Evolutionary conservation across 1,140 invertebrate species (phyloP), one percentile per base, ranked within the genome.

Genomic region (Anadara kagoshimensis): DNA sequence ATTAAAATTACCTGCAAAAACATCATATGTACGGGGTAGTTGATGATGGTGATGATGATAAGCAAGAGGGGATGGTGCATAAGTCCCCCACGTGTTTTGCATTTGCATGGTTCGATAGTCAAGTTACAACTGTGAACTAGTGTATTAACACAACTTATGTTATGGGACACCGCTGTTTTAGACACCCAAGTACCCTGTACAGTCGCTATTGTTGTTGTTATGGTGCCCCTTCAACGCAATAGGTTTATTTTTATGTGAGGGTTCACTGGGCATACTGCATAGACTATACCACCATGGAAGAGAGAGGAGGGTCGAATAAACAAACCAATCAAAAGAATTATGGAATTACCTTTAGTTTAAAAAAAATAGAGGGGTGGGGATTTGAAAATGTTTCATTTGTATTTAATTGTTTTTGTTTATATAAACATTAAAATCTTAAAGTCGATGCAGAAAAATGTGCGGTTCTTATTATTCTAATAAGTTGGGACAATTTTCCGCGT

Each of bases 61-160:
- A 3, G 67, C 44, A 44, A 75, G 56, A 64, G 49, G 62, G 47
- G 73, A 61, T 36, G 68, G 73, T 66, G 58, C 73, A 63, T 75
- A 75, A 36, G 73, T 51, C 63, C 73, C 73, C 14, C 73, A 75
- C 54, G 73, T 75, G 68, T 75, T 75, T 69, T 75, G 69, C 69
- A 71, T 71, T 59, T 59, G 69, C 68, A 61, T 66, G 65, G 73
- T 75, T 67, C 51, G 67, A 53, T 69, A 69, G 43, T 59, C 59
- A 69, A 69, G 47, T 47, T 59, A 62, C 58, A 36, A 59, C 67
- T 56, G 67, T 61, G 51, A 36, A 56, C 49, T 51, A 62, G 58
- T 57, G 59, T 59, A 58, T 57, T 36, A 43, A 53, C 66, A 67
- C 61, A 45, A 66, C 29, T 24, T 58, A 62, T 70, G 67, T 66